Percentiles rank a stretch among this genome's conserved stretches.
phyloP scores from a whole-genome alignment of 1,140 invertebrate species.

The Phocides pigmalion region DNA sequence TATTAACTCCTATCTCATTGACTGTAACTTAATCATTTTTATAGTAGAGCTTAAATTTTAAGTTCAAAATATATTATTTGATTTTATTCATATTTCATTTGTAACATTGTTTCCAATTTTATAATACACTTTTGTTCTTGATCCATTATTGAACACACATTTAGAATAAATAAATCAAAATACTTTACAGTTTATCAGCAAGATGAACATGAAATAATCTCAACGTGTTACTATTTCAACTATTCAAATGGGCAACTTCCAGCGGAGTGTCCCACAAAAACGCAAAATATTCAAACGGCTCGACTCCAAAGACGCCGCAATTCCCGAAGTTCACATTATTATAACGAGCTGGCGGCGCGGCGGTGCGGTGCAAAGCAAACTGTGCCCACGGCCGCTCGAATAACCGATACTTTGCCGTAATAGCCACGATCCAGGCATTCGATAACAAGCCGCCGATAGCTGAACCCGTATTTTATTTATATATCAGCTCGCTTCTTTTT shows the following conservation, averaged over 20 bases:
- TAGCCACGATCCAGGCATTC: conserved; percentile 77
- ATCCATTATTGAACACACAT: no score
- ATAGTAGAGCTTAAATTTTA: no score
- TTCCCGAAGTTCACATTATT: conserved; percentile 82
- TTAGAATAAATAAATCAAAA: conserved; percentile 11
- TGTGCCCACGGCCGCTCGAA: conserved; percentile 75
- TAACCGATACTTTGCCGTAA: conserved; percentile 80
- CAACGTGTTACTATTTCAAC: conserved; percentile 33
- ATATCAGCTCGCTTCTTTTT: conserved; percentile 81
- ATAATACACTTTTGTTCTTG: background rate
- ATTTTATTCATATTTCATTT: no score
- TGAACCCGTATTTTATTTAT: conserved; percentile 84
- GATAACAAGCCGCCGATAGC: conserved; percentile 83
- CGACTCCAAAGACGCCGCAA: conserved; percentile 69
- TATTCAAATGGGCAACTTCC: conserved; percentile 37
- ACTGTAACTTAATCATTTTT: no score
- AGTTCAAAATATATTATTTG: no score
- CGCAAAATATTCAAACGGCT: conserved; percentile 49
- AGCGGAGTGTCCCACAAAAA: conserved; percentile 37
- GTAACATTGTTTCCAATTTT: no score
- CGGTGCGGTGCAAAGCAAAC: conserved; percentile 75
- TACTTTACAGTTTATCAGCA: background rate
- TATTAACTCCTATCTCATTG: no score
- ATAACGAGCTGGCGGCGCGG: conserved; percentile 77
- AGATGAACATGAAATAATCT: conserved; percentile 12